Percentiles rank a stretch among this genome's conserved stretches.
Conservation (phyloP, 2,797 vertebrate genomes). For the Prionace glauca region DNA sequence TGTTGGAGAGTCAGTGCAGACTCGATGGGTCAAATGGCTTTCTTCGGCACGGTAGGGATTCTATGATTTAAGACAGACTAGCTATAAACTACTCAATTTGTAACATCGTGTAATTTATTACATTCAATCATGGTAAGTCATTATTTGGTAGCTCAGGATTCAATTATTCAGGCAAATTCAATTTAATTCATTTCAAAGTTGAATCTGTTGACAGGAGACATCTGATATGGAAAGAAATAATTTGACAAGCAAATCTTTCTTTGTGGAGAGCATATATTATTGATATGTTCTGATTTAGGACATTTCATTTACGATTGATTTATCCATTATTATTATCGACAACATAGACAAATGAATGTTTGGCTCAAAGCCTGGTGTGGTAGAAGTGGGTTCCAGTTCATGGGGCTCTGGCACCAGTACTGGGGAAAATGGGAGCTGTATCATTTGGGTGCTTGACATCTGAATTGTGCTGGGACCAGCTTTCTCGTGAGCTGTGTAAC, state of each 20-base stretch:
- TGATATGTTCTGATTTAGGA: neutral
- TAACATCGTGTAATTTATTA: neutral
- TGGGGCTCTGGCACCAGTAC: no score
- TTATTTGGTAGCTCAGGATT: neutral
- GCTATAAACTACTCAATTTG: neutral
- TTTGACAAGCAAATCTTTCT: neutral
- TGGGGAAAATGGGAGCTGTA: no score
- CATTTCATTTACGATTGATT: neutral
- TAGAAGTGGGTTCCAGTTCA: no score
- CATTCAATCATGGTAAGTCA: neutral
- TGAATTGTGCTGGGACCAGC: no score
- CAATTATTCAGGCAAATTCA: neutral
- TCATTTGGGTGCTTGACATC: no score
- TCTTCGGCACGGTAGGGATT: no score
- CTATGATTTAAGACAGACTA: neutral
- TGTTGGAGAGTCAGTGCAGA: no score
- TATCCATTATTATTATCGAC: no score
- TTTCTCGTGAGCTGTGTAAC: no score
- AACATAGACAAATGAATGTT: no score
- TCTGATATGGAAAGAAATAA: neutral
- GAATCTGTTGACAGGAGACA: neutral
- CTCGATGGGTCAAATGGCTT: no score
- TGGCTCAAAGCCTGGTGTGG: no score
- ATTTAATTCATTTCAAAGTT: neutral
- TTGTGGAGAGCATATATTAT: neutral